These are phyloP conservation scores for Oxyura jamaicensis DNA, from an alignment of 2,113 vertebrate species.

Conservation along the genomic window DNA sequence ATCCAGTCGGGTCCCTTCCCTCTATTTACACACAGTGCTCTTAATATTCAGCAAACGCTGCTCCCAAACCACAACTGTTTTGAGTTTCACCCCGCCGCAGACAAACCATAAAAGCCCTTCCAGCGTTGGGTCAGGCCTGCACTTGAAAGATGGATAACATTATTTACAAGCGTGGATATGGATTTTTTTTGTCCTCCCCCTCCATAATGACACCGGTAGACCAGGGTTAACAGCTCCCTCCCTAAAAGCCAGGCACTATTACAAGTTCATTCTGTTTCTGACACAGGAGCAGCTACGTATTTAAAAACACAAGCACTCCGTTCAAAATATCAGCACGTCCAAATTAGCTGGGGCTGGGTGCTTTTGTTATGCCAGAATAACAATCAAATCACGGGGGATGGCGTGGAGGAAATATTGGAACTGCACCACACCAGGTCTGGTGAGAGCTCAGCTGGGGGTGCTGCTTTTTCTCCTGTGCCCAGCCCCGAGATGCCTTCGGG, in stretches of 20 bases:
- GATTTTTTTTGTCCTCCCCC: background rate
- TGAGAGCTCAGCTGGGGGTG: background rate
- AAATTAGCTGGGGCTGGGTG: background rate
- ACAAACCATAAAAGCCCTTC: background rate
- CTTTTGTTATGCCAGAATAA: background rate
- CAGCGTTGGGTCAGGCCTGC: background rate
- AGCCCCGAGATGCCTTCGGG: background rate
- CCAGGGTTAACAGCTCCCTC: slow-evolving; percentile 14
- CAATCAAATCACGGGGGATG: background rate
- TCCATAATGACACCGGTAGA: background rate
- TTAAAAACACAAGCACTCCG: background rate
- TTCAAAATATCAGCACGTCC: background rate
- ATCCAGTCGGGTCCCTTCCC: background rate
- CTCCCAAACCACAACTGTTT: slow-evolving; percentile 47
- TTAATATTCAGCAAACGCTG: background rate
- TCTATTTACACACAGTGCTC: background rate
- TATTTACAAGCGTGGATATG: background rate
- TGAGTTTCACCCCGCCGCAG: background rate
- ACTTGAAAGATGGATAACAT: background rate
- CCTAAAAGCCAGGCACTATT: background rate
- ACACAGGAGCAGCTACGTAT: background rate
- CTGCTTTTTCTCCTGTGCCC: background rate
- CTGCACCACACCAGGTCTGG: background rate
- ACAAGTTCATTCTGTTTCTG: background rate
- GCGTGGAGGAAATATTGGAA: accelerated